Evolutionary conservation across 2,113 vertebrate genomes (phyloP), one percentile per base, ranked within the genome.

Genomic region (Myotis brandtii): DNA sequence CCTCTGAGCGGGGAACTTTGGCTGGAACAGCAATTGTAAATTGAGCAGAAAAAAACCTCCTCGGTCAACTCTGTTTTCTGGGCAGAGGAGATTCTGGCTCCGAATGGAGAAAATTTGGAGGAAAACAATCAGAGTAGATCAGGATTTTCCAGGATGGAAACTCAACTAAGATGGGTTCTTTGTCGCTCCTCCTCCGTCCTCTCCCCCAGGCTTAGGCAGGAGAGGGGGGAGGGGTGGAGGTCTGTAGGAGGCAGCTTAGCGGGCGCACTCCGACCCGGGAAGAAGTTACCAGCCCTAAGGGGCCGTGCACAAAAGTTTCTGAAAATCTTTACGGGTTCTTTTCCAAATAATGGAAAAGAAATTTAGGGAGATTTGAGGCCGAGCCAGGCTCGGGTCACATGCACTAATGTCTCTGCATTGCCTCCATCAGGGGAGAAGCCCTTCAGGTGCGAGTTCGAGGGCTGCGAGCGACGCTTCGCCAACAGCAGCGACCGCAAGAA

Each of bases 401-500:
- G 46, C 92, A 75, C 96, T 98, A 98, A 98, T 20, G 90, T 97
- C 86, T 98, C 93, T 98, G 87, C 86, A 54, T 97, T 98, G 96
- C 95, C 96, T 98, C 96, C 98, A 93, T 96, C 98, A 99, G 99
- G 99, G 95, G 99, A 99, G 98, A 99, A 99, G 96, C 99, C 99
- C 94, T 99, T 99, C 98, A 99, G 99, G 97, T 99, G 99, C 93
- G 99, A 99, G 97, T 99, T 99, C 98, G 99, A 99, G 97, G 99
- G 99, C 97, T 99, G 99, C 69, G 99, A 99, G 98, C 98, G 99
- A 98, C 99, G 99, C 96, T 99, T 99, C 98, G 99, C 99, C 98
- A 99, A 99, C 98, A 99, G 99, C 99, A 99, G 99, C 95, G 99
- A 99, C 99, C 98, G 99, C 97, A 99, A 99, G 98, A 99, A 99